These are phyloP conservation scores for Leptinotarsa lineolata DNA, from an alignment of 1,140 invertebrate species.

Conservation along the genomic window DNA sequence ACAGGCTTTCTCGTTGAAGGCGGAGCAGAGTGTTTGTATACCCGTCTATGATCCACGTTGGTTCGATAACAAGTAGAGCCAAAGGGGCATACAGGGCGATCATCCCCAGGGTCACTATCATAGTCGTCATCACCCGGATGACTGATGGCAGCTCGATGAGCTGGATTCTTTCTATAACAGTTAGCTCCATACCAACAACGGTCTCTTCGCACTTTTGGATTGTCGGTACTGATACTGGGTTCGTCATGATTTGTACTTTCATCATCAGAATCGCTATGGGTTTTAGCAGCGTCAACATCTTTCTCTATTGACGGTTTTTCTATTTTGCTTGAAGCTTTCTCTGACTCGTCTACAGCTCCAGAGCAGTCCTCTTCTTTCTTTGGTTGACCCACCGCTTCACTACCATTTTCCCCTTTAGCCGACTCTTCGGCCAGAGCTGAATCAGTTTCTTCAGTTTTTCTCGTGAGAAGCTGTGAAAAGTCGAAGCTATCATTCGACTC, in stretches of 20 bases:
- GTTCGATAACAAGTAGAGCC: constrained; percentile 60
- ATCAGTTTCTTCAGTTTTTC: constrained; percentile 23
- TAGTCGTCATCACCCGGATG: constrained; percentile 63
- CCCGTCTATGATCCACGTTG: constrained; percentile 58
- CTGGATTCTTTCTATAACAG: constrained; percentile 56
- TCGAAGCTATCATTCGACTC: neutral
- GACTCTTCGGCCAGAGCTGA: neutral
- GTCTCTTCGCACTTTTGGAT: constrained; percentile 29
- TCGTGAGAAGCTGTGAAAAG: neutral
- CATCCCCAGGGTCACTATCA: constrained; percentile 53
- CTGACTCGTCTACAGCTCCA: neutral
- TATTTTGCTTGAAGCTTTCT: neutral
- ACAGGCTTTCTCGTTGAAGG: neutral
- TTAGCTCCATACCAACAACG: constrained; percentile 53
- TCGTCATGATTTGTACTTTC: neutral
- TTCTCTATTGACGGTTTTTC: neutral
- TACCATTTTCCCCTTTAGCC: neutral
- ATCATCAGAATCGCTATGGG: neutral
- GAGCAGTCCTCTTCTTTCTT: neutral
- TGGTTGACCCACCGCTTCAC: neutral
- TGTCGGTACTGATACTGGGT: neutral
- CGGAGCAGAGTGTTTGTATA: constrained; percentile 58
- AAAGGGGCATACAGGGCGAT: constrained; percentile 59
- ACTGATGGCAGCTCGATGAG: constrained; percentile 55
- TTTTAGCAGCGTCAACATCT: neutral